Base-by-base conservation (phyloP, 1,140 invertebrate species). In the Megalopta genalis region DNA sequence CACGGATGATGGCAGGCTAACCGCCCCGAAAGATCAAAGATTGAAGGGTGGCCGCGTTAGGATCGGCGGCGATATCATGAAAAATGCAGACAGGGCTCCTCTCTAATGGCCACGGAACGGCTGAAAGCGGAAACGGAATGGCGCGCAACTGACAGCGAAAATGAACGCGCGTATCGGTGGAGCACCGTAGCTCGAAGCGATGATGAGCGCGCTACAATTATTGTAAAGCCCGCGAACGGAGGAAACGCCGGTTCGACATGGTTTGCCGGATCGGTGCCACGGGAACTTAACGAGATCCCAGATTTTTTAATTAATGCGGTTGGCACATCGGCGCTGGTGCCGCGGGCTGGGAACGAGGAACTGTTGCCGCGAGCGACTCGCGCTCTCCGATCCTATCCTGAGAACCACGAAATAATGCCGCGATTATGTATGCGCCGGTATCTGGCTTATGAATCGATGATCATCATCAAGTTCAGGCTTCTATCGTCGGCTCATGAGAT, bases 401-500 rank as follows among this genome's bases (percentile, higher is more conserved):
- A 88, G 86, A 88, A 88, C 81, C 71, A 85, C 84, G 81, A 88
- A 88, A 88, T 88, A 88, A 88, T 83, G 76, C 81, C 23, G 23
- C 81, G 80, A 77, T 80, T 85, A 86, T 80, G 63, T 64, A 81
- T 57, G 75, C 80, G 59, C 37, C 68, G 72, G 75, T 86, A 85
- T 85, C 83, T 82, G 75, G 63, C 32, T 66, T 46, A 63, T 46
- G 83, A 71, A 85, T 86, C 83, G 84, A 86, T 82, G 70, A 86
- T 74, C 75, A 65, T 86, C 80, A 79, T 86, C 80, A 81, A 76
- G 75, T 82, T 82, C 73, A 71, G 74, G 66, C 32, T 49, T 32
- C 32, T 32, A 77, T 77, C 73, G 46, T 46, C 21, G 54, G 18
- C 52, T 32, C 37, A 46, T 60, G 49, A 32, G 60, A 14, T 54